Conservation (phyloP, 2,113 vertebrate genomes). For the Rhizomys pruinosus region DNA sequence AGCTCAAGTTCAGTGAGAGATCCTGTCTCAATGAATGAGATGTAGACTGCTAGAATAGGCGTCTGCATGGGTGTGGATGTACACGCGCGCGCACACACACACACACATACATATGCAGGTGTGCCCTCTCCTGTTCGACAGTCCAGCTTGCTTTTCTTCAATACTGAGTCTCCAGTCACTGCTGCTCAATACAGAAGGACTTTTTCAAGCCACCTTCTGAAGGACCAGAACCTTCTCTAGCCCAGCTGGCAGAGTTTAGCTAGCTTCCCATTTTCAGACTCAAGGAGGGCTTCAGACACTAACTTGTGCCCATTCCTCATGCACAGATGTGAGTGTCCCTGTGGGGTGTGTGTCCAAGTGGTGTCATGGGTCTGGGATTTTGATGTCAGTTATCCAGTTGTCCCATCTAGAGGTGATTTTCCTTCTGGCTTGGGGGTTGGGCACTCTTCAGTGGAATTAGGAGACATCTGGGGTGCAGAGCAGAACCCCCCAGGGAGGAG, state of each 20-base stretch:
- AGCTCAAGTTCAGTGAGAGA: neutral
- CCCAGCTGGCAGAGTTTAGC: neutral
- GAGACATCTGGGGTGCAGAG: neutral
- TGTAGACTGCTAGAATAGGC: neutral
- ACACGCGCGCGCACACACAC: too few relatives aligned
- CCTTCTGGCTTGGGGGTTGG: neutral
- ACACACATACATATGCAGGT: too few relatives aligned
- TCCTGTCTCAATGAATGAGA: neutral
- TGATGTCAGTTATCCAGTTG: neutral
- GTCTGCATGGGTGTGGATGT: neutral
- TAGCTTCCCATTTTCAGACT: neutral
- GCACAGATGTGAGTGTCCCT: too few relatives aligned
- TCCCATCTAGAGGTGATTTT: neutral
- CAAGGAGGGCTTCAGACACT: neutral
- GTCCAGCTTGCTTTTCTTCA: neutral
- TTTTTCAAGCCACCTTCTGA: neutral
- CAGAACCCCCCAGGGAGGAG: neutral
- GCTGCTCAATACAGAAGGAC: neutral
- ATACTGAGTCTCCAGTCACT: neutral
- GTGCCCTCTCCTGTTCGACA: neutral
- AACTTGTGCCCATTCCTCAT: rapidly evolving
- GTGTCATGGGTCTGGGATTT: neutral
- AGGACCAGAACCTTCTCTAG: too few relatives aligned
- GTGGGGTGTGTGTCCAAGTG: neutral
- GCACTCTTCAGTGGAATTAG: neutral